phyloP scores from a whole-genome alignment of 2,113 vertebrate genomes.

The Orycteropus afer region DNA sequence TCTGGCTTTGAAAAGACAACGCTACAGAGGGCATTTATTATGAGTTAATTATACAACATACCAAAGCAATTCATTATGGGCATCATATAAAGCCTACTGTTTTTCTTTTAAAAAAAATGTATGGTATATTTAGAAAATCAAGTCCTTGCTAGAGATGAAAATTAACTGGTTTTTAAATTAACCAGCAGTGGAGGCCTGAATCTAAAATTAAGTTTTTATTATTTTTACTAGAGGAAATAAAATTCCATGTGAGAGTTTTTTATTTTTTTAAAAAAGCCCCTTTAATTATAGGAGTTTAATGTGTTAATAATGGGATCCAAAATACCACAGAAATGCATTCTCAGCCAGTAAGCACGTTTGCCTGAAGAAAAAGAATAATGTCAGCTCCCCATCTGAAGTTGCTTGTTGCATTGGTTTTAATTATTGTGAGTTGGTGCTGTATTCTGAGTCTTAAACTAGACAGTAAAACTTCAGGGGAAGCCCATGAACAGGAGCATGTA shows the following conservation, averaged over 20 bases:
- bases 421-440: neutral
- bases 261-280: neutral
- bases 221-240: slow-evolving; percentile 68
- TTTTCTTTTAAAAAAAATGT: neutral
- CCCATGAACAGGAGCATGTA: neutral
- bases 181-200: neutral
- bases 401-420: neutral
- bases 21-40: slow-evolving; percentile 14
- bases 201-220: slow-evolving; percentile 76
- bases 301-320: slow-evolving; percentile 54
- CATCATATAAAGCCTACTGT: slow-evolving; percentile 47
- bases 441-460: neutral
- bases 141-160: slow-evolving; percentile 55
- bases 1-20: slow-evolving; percentile 46
- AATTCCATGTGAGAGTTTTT: slow-evolving; percentile 50
- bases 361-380: slow-evolving; percentile 1
- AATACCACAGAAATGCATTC: slow-evolving; percentile 7
- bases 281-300: slow-evolving; percentile 58
- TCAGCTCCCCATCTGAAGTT: neutral
- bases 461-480: slow-evolving; percentile 9
- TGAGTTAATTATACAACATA: slow-evolving; percentile 71
- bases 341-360: neutral
- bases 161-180: slow-evolving; percentile 69
- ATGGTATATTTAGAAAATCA: slow-evolving; percentile 61
- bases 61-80: slow-evolving; percentile 55